A percentile compares a stretch with the other conserved stretches of the same genome.
These are phyloP conservation scores for Lepidurus arcticus DNA, from an alignment of 1,140 invertebrate genomes.

Conservation along the genomic window DNA sequence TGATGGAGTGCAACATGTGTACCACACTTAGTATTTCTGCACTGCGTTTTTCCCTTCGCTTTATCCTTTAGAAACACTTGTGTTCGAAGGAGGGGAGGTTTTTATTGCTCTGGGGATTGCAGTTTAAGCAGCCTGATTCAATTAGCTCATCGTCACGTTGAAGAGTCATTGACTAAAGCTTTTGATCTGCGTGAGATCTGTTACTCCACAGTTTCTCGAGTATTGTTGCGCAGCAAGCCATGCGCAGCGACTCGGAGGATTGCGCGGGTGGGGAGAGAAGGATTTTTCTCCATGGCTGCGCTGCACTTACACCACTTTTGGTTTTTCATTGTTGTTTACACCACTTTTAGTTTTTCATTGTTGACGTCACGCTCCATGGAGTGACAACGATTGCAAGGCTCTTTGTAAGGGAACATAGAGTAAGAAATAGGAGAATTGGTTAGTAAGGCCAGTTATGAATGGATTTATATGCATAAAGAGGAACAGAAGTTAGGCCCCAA, in stretches of 20 bases:
- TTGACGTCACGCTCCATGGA: not conserved
- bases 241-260: not conserved
- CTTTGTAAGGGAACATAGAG: not conserved
- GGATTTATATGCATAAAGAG: not conserved
- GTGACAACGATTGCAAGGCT: not conserved
- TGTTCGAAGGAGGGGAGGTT: too few relatives aligned
- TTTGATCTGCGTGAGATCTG: not conserved
- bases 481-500: not conserved
- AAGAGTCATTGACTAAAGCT: not conserved
- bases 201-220: not conserved
- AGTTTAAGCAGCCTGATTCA: not conserved
- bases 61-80: too few relatives aligned
- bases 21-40: not conserved
- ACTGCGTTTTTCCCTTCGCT: too few relatives aligned
- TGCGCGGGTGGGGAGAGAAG: not conserved
- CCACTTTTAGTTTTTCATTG: not conserved
- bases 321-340: slow-evolving; percentile 11
- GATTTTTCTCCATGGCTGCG: slow-evolving; percentile 13
- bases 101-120: too few relatives aligned
- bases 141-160: not conserved
- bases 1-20: slow-evolving; percentile 21
- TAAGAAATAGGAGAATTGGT: not conserved
- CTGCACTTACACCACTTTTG: not conserved
- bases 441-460: not conserved
- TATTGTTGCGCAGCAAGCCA: not conserved